Evolutionary conservation across 2,113 vertebrate species (phyloP), one percentile per base, ranked within the genome.

Genomic region (Macaca mulatta): DNA sequence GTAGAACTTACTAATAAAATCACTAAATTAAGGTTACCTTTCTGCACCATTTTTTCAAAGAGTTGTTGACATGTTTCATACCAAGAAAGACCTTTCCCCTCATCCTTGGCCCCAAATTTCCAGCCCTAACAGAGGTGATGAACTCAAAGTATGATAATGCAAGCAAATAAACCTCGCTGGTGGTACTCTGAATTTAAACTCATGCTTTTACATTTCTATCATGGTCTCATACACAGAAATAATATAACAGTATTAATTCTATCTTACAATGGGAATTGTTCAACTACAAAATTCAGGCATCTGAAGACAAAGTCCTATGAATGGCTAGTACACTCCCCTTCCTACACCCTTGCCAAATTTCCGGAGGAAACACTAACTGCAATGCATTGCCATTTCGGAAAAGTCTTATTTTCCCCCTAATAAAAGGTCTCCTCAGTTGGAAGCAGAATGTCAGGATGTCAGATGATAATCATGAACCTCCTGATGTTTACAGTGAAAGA

Each of bases 241-340:
- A 16, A 16, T 52, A 45, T 22, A 27, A 43, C 13, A 89, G 27
- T 10, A 55, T 82, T 84, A 90, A 82, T 93, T 78, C 45, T 27
- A 32, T 3, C 6, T 87, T 83, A 90, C 52, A 95, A 25, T 97
- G 45, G 87, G 23, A 72, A 93, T 95, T 93, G 67, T 92, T 97
- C 61, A 79, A 30, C 70, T 22, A 57, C 70, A 25, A 57, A 90
- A 80, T 48, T 23, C 82, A 74, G 50, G 45, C 57, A 89, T 94
- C 43, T 90, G 52, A 92, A 69, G 87, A 96, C 74, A 95, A 83
- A 93, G 35, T 74, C 61, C 74, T 89, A 55, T 43, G 38, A 94
- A 45, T 91, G 77, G 57, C 82, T 80, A 75, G 67, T 40, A 18
- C 9, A 59, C 10, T 92, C 18, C 45, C 17, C 50, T 92, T 91